Conservation (phyloP, 1,140 invertebrate genomes). For the Nasonia vitripennis region DNA sequence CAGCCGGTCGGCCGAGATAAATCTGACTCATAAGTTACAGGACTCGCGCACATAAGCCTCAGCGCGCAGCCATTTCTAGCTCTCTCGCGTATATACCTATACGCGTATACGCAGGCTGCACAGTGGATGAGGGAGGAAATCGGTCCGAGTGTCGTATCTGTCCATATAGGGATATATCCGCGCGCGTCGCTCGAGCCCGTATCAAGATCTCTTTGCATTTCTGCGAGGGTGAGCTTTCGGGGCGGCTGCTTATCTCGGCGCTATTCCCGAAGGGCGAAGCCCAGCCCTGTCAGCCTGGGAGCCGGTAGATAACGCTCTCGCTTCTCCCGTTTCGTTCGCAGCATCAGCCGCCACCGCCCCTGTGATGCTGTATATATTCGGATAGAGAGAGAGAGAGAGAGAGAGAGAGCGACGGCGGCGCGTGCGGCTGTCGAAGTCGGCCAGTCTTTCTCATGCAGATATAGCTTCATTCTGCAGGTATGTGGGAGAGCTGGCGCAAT, state of each 20-base stretch:
- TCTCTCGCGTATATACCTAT: background rate
- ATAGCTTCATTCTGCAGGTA: no score
- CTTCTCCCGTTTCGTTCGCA: slow-evolving; percentile 16
- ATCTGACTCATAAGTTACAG: slow-evolving; percentile 73
- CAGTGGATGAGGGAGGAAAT: slow-evolving; percentile 45
- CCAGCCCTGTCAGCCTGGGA: slow-evolving; percentile 69
- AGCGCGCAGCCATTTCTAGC: background rate
- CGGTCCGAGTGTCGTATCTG: slow-evolving; percentile 2
- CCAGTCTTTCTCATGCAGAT: background rate
- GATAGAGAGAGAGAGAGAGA: no score
- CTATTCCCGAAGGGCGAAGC: slow-evolving; percentile 74
- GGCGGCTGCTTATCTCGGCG: slow-evolving; percentile 71
- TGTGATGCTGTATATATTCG: background rate
- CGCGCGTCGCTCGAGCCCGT: slow-evolving; percentile 59
- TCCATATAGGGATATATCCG: background rate
- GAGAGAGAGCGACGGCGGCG: background rate
- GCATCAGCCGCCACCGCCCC: background rate
- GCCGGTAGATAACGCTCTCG: slow-evolving; percentile 71
- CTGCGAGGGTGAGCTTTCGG: slow-evolving; percentile 56
- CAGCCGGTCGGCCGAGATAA: slow-evolving; percentile 68
- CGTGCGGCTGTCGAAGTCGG: slow-evolving; percentile 1
- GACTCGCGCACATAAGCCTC: slow-evolving; percentile 53
- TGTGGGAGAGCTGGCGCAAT: no score
- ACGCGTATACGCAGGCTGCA: background rate
- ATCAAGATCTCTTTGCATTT: slow-evolving; percentile 75